Base-by-base conservation (phyloP, 1,140 invertebrate species). In the Sarcophaga peregrina region DNA sequence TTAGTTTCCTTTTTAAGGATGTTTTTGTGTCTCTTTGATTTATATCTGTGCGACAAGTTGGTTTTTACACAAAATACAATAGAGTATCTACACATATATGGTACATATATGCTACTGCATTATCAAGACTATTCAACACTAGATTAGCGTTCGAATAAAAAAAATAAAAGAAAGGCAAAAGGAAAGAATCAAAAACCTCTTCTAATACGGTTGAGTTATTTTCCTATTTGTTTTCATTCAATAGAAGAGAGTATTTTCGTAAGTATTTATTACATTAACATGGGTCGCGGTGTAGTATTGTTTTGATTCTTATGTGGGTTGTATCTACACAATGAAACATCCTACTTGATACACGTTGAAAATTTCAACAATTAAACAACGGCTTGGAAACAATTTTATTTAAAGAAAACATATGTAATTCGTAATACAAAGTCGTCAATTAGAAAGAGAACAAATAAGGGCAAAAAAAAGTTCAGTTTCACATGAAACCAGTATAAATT, bases 41-140 rank as follows among this genome's bases (percentile, higher is more conserved):
- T 68, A 68, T 68, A 68, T 68, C 62, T 68, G 62, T 68, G 62
- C 20, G 62, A 68, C 62, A 68, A 68, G 62, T 68, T 68, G 62
- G 17, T 68, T 20, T n/a, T 58, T 9, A 68, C 0, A 25, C 17
- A 68, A 37, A 37, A 37, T 68, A 68, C 54, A 2, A n/a, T n/a
- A 13, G n/a, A n/a, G 8, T 7, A 68, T 25, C n/a, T 68, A 68
- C 9, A 68, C 20, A 20, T 68, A 68, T 6, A n/a, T n/a, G n/a
- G n/a, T 37, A 37, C 25, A 37, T 37, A 37, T 37, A 37, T 37
- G 25, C 25, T 37, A 37, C 25, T 37, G 25, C 25, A 37, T 37
- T 37, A 37, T 37, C 25, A 37, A 37, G 25, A 20, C 2, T 68
- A 68, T 68, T 68, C 62, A 68, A 68, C 62, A 68, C 62, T 68